Evolutionary conservation across 2,113 vertebrate genomes (phyloP), one percentile per base, ranked within the genome.

Genomic region (Ranitomeya imitator): DNA sequence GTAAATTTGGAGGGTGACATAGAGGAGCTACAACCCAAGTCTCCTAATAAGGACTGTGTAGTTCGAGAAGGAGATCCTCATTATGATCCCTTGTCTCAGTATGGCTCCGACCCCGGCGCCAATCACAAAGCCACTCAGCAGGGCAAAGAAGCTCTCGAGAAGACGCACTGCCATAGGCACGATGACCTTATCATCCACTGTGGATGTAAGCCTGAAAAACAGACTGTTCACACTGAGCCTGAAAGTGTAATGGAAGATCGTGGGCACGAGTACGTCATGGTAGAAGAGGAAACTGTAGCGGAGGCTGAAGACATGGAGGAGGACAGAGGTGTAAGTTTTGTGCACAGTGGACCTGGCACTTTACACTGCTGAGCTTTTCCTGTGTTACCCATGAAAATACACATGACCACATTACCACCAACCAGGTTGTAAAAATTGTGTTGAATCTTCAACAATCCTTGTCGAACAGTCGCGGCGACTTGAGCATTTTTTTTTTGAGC

Each of bases 241-340:
- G 3, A 19, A 54, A 16, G 65, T 18, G 13, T 19, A 11, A 51
- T 19, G 7, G 67, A 45, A 37, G 31, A 65, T 63, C 0, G 26
- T 85, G 21, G 90, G 83, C 79, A 88, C 0, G 94, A 96, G 61
- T 96, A 93, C 0, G 93, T 97, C 10, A 89, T 96, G 79, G 95
- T 97, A 84, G 91, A 96, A 54, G 94, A 96, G 69, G 81, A 31
- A n/a, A n/a, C 14, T 76, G 21, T 9, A 63, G 15, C 16, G 0
- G 90, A 90, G 45, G 92, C 90, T 23, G 90, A 79, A 10, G 80
- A 91, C 52, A 2, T 15, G 57, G 67, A 3, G 0, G 67, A 61
- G 0, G 77, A 91, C 63, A 91, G 73, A 91, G 90, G 91, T 59
- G 90, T 93, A 91, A 92, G 92, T n/a, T 3, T 57, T 9, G 12